Base-by-base conservation (phyloP, 2,888 invertebrate genomes). In the Quadroppia sp. region DNA sequence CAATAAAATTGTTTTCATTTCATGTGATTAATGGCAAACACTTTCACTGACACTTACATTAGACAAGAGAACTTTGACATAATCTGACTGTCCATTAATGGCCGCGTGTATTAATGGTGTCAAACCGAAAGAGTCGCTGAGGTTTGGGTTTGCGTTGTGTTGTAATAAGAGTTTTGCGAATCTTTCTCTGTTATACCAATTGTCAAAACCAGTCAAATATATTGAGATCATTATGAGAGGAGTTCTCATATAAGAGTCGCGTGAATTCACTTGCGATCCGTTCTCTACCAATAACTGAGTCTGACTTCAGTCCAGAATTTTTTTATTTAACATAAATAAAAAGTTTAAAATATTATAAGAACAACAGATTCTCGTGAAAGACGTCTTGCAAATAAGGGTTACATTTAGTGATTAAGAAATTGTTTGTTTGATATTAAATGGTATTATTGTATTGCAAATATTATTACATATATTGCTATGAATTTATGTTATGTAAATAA, bases 11-110 rank as follows among this genome's bases (percentile, higher is more conserved):
- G 4, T 7, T 36, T 36, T 36, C 36, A 36, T 36, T 36, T 36
- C 4, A 36, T 36, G 36, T 36, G 4, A 36, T 36, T 11, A 36
- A 36, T 36, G 36, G 4, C 11, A 36, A 11, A 7, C 36, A 36
- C 11, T 36, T 7, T 36, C 6, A 36, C 36, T 36, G 36, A 36
- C 3, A 69, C 69, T 69, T 69, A 69, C 69, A 69, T 69, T 45
- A 69, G 69, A 69, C 36, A 69, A 42, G 0, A 69, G 28, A 7
- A 69, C 13, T 28, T 25, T 25, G 15, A 69, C 69, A 23, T 69
- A 69, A 69, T 69, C 69, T 25, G 40, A 42, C 42, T 69, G 69
- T 42, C 69, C 69, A 45, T 69, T 69, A 25, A 69, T 69, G 42
- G 69, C n/a, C 17, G 69, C 69, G 69, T 69, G 69, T 25, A 45